These are phyloP conservation scores for Habrosyne pyritoides DNA, from an alignment of 2,888 invertebrate species.

Conservation along the genomic window DNA sequence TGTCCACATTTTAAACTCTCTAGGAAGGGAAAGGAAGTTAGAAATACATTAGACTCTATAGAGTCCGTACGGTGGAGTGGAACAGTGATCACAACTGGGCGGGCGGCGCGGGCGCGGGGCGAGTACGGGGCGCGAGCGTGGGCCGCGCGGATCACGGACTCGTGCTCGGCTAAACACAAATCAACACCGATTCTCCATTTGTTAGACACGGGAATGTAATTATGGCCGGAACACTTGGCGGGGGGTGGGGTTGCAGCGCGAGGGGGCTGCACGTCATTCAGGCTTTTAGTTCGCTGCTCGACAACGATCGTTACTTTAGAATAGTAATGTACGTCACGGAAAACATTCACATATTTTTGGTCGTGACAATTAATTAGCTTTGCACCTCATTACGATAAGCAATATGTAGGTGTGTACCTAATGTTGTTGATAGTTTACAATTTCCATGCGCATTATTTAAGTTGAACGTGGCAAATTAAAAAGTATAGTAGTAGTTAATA, in stretches of 20 bases:
- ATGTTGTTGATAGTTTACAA: background rate
- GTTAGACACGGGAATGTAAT: slow-evolving; percentile 85
- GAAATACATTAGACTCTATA: too few species aligned
- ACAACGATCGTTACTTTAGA: slow-evolving; percentile 77
- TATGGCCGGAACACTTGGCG: slow-evolving; percentile 80
- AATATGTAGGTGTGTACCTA: slow-evolving; percentile 11
- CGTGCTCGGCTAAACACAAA: slow-evolving; percentile 78
- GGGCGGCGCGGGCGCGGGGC: slow-evolving; percentile 12
- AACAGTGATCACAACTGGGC: background rate
- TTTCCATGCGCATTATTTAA: slow-evolving; percentile 33
- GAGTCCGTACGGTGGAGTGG: slow-evolving; percentile 8
- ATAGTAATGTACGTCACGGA: slow-evolving; percentile 55
- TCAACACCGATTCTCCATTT: slow-evolving; percentile 86
- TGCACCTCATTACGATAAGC: slow-evolving; percentile 6
- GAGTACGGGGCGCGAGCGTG: slow-evolving; percentile 21
- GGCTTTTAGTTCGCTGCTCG: slow-evolving; percentile 77
- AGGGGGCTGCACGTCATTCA: slow-evolving; percentile 68
- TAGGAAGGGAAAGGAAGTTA: background rate
- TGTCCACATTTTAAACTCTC: background rate
- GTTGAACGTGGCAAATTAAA: slow-evolving; percentile 57
- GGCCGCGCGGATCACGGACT: slow-evolving; percentile 67
- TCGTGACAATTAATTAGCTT: slow-evolving; percentile 4
- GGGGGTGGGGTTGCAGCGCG: slow-evolving; percentile 49
- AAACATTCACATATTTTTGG: slow-evolving; percentile 39
- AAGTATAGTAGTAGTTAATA: slow-evolving; percentile 26